These are phyloP conservation scores for Hemiprocne comata DNA, from an alignment of 2,113 vertebrate genomes.

Conservation along the genomic window DNA sequence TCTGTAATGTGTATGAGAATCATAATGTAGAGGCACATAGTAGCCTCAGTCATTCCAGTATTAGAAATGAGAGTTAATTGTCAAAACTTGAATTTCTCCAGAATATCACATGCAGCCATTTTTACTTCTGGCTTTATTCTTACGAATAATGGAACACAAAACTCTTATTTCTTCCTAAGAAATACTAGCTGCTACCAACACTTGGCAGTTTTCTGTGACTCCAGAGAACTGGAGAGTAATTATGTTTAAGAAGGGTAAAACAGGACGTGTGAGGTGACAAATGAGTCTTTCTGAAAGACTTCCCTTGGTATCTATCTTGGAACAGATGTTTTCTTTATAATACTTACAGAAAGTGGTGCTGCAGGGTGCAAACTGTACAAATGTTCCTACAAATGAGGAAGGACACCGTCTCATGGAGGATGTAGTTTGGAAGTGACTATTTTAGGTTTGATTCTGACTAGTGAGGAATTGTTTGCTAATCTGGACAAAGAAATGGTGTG, in stretches of 20 bases:
- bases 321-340: background rate
- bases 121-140: background rate
- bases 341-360: background rate
- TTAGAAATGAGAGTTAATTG: background rate
- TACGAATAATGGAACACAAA: background rate
- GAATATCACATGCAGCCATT: background rate
- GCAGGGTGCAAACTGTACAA: background rate
- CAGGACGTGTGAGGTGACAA: rapidly evolving
- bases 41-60: background rate
- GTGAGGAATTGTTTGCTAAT: background rate
- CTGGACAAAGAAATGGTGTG: background rate
- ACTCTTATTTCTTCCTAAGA: background rate
- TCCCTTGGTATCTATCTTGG: background rate
- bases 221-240: background rate
- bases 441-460: background rate
- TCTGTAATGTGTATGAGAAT: background rate
- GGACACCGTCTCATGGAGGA: background rate
- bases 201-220: rapidly evolving
- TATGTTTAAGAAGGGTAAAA: background rate
- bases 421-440: background rate
- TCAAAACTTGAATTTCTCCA: background rate
- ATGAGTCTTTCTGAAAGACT: background rate
- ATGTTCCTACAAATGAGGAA: background rate
- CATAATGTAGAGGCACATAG: rapidly evolving
- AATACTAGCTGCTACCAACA: background rate